phyloP scores from a whole-genome alignment of 2,888 invertebrate genomes.

The Leucophenga montana region DNA sequence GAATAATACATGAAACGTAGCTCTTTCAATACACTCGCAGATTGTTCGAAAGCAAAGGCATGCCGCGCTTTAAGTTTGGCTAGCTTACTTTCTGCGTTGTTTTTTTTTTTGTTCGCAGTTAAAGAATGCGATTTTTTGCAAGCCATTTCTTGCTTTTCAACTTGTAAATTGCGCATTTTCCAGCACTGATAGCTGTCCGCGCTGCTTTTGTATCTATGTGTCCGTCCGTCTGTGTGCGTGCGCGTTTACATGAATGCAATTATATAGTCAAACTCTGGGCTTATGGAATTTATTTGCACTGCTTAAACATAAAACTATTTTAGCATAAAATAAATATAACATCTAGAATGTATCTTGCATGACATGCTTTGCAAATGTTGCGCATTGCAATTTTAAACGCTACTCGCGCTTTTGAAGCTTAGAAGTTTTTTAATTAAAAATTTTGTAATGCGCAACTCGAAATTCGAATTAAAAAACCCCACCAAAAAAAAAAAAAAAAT shows the following conservation, averaged over 20 bases:
- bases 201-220: not conserved
- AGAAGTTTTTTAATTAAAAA: constrained; percentile 26
- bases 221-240: not conserved
- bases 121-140: not conserved
- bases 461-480: no score
- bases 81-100: no score
- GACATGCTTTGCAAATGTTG: no score
- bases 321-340: constrained; percentile 13
- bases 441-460: not conserved
- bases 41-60: no score
- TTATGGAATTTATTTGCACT: not conserved
- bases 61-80: no score
- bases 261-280: constrained; percentile 3
- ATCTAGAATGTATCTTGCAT: not conserved
- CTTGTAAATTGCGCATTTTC: constrained; percentile 5
- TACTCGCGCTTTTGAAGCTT: not conserved
- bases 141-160: not conserved
- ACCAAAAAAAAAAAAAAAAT: no score
- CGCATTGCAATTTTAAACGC: constrained; percentile 4
- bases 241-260: constrained; percentile 18
- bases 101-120: no score
- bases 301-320: constrained; percentile 26
- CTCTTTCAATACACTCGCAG: no score
- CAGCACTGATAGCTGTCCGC: not conserved
- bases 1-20: constrained; percentile 32